Conservation (phyloP, 2,113 vertebrate genomes). For the Hucho hucho region DNA sequence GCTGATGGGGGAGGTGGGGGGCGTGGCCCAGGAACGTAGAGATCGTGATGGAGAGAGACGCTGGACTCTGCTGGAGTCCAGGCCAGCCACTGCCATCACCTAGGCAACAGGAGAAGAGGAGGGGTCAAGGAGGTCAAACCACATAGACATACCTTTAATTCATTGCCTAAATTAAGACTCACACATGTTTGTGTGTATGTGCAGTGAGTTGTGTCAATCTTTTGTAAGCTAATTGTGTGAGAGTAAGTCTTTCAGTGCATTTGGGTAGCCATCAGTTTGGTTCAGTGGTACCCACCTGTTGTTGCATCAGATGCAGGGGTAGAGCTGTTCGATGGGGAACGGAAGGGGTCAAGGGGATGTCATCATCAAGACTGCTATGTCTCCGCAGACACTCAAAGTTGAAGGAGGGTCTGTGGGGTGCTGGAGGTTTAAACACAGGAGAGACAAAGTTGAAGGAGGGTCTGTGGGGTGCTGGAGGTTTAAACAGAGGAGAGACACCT, state of each 20-base stretch:
- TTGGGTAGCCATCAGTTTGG: neutral
- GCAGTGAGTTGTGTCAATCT: neutral
- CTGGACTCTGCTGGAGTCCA: conserved; percentile 87
- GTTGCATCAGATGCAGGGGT: conserved; percentile 91
- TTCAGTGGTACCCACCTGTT: conserved; percentile 80
- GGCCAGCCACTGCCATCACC: conserved; percentile 93
- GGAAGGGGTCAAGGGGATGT: conserved; percentile 64
- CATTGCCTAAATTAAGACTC: too few species aligned
- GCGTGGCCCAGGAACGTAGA: conserved; percentile 89
- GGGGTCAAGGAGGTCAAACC: neutral
- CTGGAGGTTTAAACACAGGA: conserved; percentile 59
- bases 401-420: conserved; percentile 85
- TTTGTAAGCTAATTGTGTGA: neutral
- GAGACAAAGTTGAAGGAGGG: neutral
- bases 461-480: conserved; percentile 74
- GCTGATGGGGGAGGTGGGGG: conserved; percentile 85
- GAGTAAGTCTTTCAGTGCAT: too few species aligned
- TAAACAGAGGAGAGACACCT: conserved; percentile 6
- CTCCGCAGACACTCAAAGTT: conserved; percentile 93
- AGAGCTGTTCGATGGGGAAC: conserved; percentile 83
- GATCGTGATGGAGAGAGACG: conserved; percentile 87
- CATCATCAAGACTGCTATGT: conserved; percentile 84
- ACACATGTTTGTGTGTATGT: neutral
- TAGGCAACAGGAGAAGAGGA: conserved; percentile 46
- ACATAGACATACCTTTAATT: too few species aligned